A percentile compares a stretch with the other conserved stretches of the same genome.
These are phyloP conservation scores for Zoanthus sansibaricus DNA, from an alignment of 92 coral and sea anemone species.

Conservation along the genomic window DNA sequence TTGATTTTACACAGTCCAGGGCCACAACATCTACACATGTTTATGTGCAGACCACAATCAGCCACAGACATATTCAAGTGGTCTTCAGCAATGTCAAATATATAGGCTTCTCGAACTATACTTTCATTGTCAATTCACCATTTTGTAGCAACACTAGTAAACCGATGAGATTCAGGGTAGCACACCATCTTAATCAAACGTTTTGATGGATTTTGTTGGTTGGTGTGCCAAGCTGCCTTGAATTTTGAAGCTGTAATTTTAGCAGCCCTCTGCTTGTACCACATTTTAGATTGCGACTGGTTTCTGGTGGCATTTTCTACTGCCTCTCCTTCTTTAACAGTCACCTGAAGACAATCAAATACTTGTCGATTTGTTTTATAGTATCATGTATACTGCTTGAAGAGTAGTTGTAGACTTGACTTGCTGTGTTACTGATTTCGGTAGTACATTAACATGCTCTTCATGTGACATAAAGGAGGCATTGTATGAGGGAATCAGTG, in stretches of 20 bases:
- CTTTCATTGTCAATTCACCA: constrained; percentile 56
- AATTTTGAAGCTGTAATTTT: constrained; percentile 53
- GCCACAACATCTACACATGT: constrained; percentile 53
- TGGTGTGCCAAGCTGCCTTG: constrained; percentile 49
- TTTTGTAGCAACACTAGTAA: constrained; percentile 58
- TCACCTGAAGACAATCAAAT: constrained; percentile 7
- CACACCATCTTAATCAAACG: constrained; percentile 58
- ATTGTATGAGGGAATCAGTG: constrained; percentile 14
- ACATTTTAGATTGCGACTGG: constrained; percentile 47
- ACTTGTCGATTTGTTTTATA: neutral
- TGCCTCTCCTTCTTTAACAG: constrained; percentile 29
- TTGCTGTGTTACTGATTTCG: constrained; percentile 35
- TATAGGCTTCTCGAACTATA: constrained; percentile 41
- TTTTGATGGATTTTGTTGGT: constrained; percentile 54
- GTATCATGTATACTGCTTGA: constrained; percentile 18
- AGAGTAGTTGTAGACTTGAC: constrained; percentile 20
- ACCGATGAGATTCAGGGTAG: constrained; percentile 58
- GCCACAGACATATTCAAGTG: constrained; percentile 39
- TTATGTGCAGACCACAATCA: constrained; percentile 55
- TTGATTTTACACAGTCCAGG: constrained; percentile 56
- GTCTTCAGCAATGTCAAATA: constrained; percentile 29
- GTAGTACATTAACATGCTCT: neutral
- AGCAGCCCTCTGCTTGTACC: constrained; percentile 58
- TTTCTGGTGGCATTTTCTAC: constrained; percentile 32
- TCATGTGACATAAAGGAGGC: constrained; percentile 30